Evolutionary conservation across 2,113 vertebrate species (phyloP).

Genomic region (Xenopus borealis): DNA sequence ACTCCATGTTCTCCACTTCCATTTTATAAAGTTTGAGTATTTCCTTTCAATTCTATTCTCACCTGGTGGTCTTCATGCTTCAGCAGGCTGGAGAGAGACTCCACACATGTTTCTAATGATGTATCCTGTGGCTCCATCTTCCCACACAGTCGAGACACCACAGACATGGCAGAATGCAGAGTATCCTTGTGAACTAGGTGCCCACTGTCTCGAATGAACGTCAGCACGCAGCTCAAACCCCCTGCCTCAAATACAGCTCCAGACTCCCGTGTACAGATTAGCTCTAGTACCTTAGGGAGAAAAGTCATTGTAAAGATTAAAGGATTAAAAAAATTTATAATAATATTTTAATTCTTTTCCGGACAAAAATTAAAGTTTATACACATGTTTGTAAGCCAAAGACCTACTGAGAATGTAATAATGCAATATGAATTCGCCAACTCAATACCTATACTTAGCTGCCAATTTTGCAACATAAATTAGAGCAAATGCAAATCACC

Average conservation of each 20-base stretch:
- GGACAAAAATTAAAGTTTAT: no score
- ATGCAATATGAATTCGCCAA: no score
- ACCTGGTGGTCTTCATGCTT: conserved; percentile 99
- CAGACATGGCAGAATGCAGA: conserved; percentile 97
- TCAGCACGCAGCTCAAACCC: conserved; percentile 95
- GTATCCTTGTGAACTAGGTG: conserved; percentile 98
- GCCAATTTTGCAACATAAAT: no score
- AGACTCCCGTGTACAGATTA: conserved; percentile 96
- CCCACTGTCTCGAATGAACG: conserved; percentile 95
- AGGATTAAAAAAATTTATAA: no score
- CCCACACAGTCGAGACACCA: conserved; percentile 95
- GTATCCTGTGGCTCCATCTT: conserved; percentile 99
- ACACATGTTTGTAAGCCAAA: no score
- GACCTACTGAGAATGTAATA: no score
- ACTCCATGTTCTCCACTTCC: no score
- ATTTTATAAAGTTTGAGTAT: no score
- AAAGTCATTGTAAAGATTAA: conserved; percentile 13
- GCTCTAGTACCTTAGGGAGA: conserved; percentile 81
- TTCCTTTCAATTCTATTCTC: conserved; percentile 27
- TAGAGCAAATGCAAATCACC: no score
- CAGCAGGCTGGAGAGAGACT: conserved; percentile 93
- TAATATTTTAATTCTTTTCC: no score
- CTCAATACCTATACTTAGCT: no score
- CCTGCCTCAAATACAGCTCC: conserved; percentile 97
- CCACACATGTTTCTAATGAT: conserved; percentile 96